Evolutionary conservation across 2,797 vertebrate genomes (phyloP).

Genomic region (Stomatorhinus walkeri): DNA sequence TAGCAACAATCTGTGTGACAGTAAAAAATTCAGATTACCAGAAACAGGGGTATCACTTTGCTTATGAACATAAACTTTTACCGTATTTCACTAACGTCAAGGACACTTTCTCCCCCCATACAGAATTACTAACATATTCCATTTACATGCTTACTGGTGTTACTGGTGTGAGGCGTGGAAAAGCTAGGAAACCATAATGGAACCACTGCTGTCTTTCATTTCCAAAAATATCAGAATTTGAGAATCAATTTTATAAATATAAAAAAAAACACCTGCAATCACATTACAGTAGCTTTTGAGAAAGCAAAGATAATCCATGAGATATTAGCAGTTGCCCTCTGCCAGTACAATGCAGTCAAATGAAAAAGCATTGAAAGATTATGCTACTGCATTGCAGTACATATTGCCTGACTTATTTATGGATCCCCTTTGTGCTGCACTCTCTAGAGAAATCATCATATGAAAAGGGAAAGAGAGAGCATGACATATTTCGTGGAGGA

Average conservation of each 20-base stretch:
- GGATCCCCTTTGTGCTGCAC: not conserved
- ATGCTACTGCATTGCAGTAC: slow-evolving; percentile 1
- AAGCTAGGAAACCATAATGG: not conserved
- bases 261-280: slow-evolving; percentile 20
- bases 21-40: not conserved
- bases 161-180: not conserved
- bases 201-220: not conserved
- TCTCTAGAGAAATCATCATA: not conserved
- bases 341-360: slow-evolving; percentile 2
- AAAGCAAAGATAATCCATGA: not conserved
- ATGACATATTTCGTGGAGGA: not conserved
- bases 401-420: slow-evolving; percentile 1
- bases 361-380: slow-evolving; percentile 11
- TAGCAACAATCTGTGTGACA: not conserved
- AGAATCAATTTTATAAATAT: not conserved
- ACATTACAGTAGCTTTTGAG: slow-evolving; percentile 8
- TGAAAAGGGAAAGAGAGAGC: not conserved
- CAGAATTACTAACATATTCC: not conserved
- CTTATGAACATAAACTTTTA: not conserved
- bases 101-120: not conserved
- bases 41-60: not conserved
- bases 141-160: not conserved
- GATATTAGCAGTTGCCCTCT: not conserved
- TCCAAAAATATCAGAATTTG: not conserved
- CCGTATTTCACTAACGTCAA: not conserved